phyloP scores from a whole-genome alignment of 2,797 vertebrate species.

The Remorina albescens region DNA sequence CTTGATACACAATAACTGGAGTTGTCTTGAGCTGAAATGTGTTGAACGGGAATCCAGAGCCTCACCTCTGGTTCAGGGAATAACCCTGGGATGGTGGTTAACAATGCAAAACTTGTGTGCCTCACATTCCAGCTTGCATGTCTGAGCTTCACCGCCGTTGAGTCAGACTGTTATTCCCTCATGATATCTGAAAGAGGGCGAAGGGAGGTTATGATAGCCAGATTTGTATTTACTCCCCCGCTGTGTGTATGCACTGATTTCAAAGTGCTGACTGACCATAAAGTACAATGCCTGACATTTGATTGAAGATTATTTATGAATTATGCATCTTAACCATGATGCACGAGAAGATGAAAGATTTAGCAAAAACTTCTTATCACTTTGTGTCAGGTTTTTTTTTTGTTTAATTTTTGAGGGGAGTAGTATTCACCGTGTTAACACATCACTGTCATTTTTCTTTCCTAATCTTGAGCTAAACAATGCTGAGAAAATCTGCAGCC shows the following conservation, averaged over 20 bases:
- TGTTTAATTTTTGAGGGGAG: not conserved
- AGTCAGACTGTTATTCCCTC: conserved; percentile 35
- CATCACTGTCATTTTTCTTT: conserved; percentile 42
- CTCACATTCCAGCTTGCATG: conserved; percentile 53
- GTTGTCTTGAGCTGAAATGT: no score
- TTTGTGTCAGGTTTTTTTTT: conserved; percentile 38
- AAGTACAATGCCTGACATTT: conserved; percentile 58
- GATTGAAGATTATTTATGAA: conserved; percentile 67
- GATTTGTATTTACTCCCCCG: conserved; percentile 42
- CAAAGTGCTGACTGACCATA: conserved; percentile 52
- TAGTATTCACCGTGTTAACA: conserved; percentile 25
- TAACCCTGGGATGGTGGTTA: conserved; percentile 63
- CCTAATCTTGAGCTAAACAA: conserved; percentile 40
- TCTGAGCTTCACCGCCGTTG: conserved; percentile 33
- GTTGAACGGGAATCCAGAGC: conserved; percentile 49
- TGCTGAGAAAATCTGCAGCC: conserved; percentile 28
- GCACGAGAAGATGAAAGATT: conserved; percentile 26
- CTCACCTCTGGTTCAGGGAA: conserved; percentile 38
- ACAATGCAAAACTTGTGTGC: conserved; percentile 64
- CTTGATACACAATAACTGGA: conserved; percentile 65
- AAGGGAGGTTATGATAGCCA: not conserved
- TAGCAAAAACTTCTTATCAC: conserved; percentile 46
- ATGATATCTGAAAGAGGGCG: conserved; percentile 1
- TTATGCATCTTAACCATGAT: conserved; percentile 48
- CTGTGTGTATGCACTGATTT: conserved; percentile 42